Conservation (phyloP, 2,797 vertebrate species). For the Erethizon dorsatum region DNA sequence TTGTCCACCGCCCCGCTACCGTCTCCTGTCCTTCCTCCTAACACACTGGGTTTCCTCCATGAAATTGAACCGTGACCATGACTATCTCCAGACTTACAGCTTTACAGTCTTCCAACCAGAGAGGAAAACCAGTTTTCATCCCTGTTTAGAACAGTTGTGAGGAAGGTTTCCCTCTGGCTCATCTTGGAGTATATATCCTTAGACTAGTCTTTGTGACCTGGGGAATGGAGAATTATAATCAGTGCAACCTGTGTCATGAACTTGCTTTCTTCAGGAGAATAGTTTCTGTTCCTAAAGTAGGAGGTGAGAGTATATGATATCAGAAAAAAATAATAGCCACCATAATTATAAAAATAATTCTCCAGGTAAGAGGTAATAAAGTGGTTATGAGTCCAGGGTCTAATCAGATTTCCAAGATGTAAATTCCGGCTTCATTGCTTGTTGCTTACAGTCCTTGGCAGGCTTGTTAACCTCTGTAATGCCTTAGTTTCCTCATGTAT, state of each 20-base stretch:
- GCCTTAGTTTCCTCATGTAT: neutral
- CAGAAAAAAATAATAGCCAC: neutral
- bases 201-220: neutral
- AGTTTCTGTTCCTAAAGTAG: constrained; percentile 3
- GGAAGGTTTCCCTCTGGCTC: neutral
- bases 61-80: neutral
- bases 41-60: neutral
- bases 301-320: neutral
- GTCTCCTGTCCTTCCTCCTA: neutral
- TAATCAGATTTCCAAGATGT: neutral
- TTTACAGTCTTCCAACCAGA: neutral
- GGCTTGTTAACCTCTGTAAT: neutral
- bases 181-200: neutral
- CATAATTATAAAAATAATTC: neutral
- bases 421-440: neutral
- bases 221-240: neutral
- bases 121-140: neutral
- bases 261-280: neutral
- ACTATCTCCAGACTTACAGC: neutral
- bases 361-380: constrained; percentile 5
- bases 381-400: neutral
- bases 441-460: neutral
- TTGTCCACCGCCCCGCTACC: neutral
- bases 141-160: neutral
- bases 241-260: neutral